phyloP scores from a whole-genome alignment of 1,140 invertebrate genomes.

The Penaeus vannamei region DNA sequence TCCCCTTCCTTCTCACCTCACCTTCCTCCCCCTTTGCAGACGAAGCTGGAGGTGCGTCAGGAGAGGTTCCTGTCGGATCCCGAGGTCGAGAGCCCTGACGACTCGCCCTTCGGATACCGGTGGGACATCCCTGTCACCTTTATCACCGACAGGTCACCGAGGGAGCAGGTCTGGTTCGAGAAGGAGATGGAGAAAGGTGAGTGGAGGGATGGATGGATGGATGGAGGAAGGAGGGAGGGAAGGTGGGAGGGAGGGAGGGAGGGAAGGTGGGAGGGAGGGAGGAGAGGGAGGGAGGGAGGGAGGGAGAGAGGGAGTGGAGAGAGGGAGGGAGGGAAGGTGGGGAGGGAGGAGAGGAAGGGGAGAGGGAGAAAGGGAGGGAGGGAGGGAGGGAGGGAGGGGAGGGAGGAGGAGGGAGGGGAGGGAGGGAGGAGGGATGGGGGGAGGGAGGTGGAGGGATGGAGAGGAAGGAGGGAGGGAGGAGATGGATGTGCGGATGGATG shows the following conservation, averaged over 20 bases:
- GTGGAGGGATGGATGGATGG: neutral
- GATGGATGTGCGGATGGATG: neutral
- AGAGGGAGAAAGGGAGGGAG: neutral
- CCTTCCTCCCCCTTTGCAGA: slow-evolving; percentile 53
- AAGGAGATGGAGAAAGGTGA: slow-evolving; percentile 62
- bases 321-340: neutral
- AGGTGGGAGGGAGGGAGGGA: neutral
- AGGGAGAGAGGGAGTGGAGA: neutral
- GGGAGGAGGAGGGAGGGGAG: neutral
- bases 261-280: neutral
- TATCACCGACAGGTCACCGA: slow-evolving; percentile 61
- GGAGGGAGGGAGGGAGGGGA: neutral
- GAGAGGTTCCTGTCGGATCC: slow-evolving; percentile 81
- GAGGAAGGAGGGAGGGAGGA: too few species aligned
- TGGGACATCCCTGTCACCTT: slow-evolving; percentile 74
- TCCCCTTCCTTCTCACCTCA: neutral
- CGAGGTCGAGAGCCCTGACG: slow-evolving; percentile 71
- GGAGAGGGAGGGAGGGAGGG: neutral
- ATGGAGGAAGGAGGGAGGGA: neutral
- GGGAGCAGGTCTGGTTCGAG: slow-evolving; percentile 69
- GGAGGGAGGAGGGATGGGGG: neutral
- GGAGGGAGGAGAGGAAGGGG: neutral
- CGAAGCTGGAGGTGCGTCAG: slow-evolving; percentile 79
- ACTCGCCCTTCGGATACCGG: slow-evolving; percentile 68
- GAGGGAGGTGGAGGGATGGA: too few species aligned